These are phyloP conservation scores for Callipepla californica DNA, from an alignment of 2,113 vertebrate genomes.

Conservation along the genomic window DNA sequence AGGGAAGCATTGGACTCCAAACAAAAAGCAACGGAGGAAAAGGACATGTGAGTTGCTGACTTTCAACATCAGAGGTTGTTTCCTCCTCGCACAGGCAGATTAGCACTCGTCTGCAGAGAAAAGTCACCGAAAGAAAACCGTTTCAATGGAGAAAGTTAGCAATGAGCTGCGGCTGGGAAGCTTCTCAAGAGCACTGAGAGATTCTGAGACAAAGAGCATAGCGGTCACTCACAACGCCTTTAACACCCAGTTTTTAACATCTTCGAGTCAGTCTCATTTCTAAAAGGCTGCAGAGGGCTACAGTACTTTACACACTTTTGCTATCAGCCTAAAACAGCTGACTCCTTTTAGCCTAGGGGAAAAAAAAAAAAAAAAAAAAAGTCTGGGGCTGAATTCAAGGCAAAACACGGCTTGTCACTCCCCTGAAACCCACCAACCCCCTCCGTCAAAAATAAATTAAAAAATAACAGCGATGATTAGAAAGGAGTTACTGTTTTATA, in stretches of 20 bases:
- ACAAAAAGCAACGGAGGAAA: background rate
- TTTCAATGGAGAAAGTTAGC: background rate
- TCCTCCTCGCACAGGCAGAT: background rate
- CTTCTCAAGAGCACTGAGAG: background rate
- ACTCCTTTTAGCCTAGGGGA: background rate
- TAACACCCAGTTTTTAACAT: background rate
- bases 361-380: background rate
- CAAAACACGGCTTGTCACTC: background rate
- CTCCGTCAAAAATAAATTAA: background rate
- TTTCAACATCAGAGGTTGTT: background rate
- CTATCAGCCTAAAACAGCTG: background rate
- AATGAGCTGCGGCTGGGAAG: background rate
- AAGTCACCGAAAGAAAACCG: background rate
- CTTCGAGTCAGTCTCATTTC: background rate
- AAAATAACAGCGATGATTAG: background rate
- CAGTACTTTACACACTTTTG: background rate
- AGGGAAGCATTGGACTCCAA: background rate
- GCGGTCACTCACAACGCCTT: background rate
- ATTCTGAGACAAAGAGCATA: background rate
- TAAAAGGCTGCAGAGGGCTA: background rate
- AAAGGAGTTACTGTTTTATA: background rate
- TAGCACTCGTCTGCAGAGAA: background rate
- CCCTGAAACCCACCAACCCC: background rate
- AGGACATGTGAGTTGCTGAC: background rate
- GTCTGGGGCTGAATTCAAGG: rapidly evolving